A percentile compares a stretch with the other conserved stretches of the same genome.
These are phyloP conservation scores for Euura saliciscinereae DNA, from an alignment of 1,140 invertebrate species.

Conservation along the genomic window DNA sequence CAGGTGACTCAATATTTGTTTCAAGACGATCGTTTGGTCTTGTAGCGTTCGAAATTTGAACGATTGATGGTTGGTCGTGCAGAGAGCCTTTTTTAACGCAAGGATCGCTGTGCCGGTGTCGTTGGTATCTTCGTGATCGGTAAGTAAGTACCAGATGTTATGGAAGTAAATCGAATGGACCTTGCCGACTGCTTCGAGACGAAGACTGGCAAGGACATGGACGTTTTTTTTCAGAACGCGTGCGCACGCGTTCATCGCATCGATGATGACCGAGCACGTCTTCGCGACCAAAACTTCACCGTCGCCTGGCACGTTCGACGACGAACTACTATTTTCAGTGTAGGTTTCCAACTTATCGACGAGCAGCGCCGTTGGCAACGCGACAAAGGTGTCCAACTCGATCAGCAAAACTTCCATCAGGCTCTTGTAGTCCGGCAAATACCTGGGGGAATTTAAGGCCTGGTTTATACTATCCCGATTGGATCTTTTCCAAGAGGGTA, in stretches of 20 bases:
- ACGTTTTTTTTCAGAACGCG: slow-evolving; percentile 31
- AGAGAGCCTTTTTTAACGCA: slow-evolving; percentile 11
- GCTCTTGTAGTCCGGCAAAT: slow-evolving; percentile 43
- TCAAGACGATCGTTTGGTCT: slow-evolving; percentile 35
- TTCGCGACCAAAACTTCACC: slow-evolving; percentile 35
- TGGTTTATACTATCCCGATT: background rate
- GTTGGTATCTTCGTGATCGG: slow-evolving; percentile 23
- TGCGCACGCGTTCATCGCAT: slow-evolving; percentile 42
- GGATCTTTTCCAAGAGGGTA: background rate
- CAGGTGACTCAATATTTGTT: slow-evolving; percentile 24
- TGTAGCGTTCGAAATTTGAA: slow-evolving; percentile 37
- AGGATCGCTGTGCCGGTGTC: slow-evolving; percentile 8
- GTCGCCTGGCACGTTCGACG: slow-evolving; percentile 26
- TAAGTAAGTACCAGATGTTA: slow-evolving; percentile 37
- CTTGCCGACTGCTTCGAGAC: background rate
- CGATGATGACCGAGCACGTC: slow-evolving; percentile 38
- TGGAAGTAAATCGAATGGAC: slow-evolving; percentile 40
- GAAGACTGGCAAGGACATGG: slow-evolving; percentile 22
- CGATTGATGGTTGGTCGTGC: slow-evolving; percentile 19
- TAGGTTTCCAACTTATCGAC: slow-evolving; percentile 51
- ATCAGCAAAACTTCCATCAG: slow-evolving; percentile 37
- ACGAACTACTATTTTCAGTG: slow-evolving; percentile 16
- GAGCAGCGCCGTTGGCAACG: slow-evolving; percentile 42
- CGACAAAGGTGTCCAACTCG: slow-evolving; percentile 40
- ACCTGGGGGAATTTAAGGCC: slow-evolving; percentile 32